Conservation (phyloP, 1,140 invertebrate genomes). For the Cyclina sinensis region DNA sequence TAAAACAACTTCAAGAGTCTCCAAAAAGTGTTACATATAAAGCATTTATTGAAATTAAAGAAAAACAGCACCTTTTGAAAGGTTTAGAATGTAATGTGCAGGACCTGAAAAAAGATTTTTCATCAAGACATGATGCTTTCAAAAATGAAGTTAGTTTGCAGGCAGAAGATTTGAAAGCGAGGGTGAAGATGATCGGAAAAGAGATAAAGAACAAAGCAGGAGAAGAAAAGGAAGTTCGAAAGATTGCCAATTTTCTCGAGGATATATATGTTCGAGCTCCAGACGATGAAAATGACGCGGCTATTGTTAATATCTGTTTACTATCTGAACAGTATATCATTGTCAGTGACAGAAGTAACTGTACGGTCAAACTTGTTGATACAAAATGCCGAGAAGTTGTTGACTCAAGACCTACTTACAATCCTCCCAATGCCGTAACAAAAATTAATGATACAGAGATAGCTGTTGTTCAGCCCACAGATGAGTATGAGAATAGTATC, state of each 20-base stretch:
- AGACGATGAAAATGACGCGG: not conserved
- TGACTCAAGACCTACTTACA: not conserved
- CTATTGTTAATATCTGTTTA: not conserved
- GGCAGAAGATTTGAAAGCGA: not conserved
- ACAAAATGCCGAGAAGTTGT: not conserved
- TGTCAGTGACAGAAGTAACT: not conserved
- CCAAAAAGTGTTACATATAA: no score
- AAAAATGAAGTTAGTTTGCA: no score
- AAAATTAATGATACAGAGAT: not conserved
- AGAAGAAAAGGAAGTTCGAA: not conserved
- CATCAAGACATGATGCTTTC: no score
- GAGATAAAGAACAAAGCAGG: not conserved
- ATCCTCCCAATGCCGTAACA: not conserved
- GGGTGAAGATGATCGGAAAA: not conserved
- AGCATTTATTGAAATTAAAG: no score
- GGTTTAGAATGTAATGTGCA: no score
- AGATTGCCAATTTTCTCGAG: not conserved
- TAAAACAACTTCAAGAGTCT: no score
- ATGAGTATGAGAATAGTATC: not conserved
- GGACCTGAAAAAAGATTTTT: no score
- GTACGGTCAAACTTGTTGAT: not conserved
- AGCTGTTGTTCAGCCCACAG: not conserved
- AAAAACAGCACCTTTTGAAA: no score
- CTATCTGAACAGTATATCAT: not conserved
- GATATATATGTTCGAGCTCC: not conserved